Base-by-base conservation (phyloP, 1,140 invertebrate species). In the Leptopilina boulardi region DNA sequence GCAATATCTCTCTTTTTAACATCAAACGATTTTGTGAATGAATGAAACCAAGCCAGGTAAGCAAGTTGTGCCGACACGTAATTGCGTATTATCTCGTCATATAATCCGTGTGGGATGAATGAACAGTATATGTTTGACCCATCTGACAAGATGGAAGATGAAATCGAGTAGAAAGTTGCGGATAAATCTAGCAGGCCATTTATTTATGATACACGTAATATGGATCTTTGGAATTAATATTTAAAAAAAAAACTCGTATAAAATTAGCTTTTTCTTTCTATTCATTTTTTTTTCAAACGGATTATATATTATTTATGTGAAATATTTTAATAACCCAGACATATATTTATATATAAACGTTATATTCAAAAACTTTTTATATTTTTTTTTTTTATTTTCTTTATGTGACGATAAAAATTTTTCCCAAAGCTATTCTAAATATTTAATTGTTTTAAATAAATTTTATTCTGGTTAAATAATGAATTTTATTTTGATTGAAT, bases 121-220 rank as follows among this genome's bases (percentile, higher is more conserved):
- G 19, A 19, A 74, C 15, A 76, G 44, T 38, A 76, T 23, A 71
- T 54, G 38, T 34, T 76, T 51, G 41, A 71, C 70, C 18, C 47
- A 19, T 42, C 74, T 71, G 70, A 78, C 74, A 78, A 72, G 70
- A 11, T 18, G 54, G 54, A 73, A 77, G 54, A 75, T 80, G 73
- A 66, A 71, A 47, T 34, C 30, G 47, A 38, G 70, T 42, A 70
- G 47, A 70, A 66, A 66, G 26, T 23, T 15, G 3, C 23, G 11
- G 6, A 66, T 66, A 30, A 66, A 66, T 30, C 11, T n/a, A 3
- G 59, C n/a, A 18, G 15, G n/a, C 47, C n/a, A 18, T 51, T 51
- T 51, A 51, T 51, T 51, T 51, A n/a, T n/a, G 1, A 8, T 51
- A 51, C 4, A 51, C 47, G 47, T 51, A 18, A 51, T 18, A 51